Evolutionary conservation across 2,113 vertebrate genomes (phyloP).

Genomic region (Odontesthes bonariensis): DNA sequence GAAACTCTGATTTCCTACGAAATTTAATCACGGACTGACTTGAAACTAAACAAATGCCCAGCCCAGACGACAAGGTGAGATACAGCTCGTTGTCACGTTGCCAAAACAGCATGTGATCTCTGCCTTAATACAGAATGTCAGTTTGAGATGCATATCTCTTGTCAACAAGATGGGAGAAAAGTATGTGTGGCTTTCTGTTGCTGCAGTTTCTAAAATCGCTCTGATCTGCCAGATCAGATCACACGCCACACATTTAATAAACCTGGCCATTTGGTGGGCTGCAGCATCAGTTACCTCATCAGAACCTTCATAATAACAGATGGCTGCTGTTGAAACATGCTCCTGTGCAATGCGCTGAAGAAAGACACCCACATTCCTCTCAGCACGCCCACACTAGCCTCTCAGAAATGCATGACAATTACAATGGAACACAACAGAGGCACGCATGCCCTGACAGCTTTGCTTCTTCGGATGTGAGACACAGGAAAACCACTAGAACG

Average conservation of each 20-base stretch:
- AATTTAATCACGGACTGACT: too few species aligned
- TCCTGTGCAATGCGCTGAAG: slow-evolving; percentile 13
- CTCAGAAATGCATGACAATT: slow-evolving; percentile 31
- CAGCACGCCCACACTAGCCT: slow-evolving; percentile 60
- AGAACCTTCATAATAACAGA: slow-evolving; percentile 10
- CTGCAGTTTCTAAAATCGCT: neutral
- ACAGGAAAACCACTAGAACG: slow-evolving; percentile 24
- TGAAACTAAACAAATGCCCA: too few species aligned
- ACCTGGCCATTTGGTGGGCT: neutral
- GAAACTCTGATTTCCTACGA: too few species aligned
- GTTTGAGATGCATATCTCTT: neutral
- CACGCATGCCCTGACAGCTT: slow-evolving; percentile 13
- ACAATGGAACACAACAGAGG: neutral
- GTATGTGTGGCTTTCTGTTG: neutral
- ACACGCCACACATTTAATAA: neutral
- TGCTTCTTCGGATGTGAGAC: slow-evolving; percentile 20
- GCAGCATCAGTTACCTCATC: slow-evolving; percentile 11
- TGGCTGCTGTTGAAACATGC: slow-evolving; percentile 51
- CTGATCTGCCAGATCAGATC: slow-evolving; percentile 11
- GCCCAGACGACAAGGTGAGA: neutral
- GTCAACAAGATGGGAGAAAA: neutral
- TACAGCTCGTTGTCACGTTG: neutral
- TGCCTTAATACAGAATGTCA: neutral
- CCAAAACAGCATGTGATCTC: slow-evolving; percentile 18
- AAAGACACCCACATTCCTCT: slow-evolving; percentile 48